These are phyloP conservation scores for Trachythela sp. DNA, from an alignment of 64 coral and sea anemone genomes.

Conservation along the genomic window DNA sequence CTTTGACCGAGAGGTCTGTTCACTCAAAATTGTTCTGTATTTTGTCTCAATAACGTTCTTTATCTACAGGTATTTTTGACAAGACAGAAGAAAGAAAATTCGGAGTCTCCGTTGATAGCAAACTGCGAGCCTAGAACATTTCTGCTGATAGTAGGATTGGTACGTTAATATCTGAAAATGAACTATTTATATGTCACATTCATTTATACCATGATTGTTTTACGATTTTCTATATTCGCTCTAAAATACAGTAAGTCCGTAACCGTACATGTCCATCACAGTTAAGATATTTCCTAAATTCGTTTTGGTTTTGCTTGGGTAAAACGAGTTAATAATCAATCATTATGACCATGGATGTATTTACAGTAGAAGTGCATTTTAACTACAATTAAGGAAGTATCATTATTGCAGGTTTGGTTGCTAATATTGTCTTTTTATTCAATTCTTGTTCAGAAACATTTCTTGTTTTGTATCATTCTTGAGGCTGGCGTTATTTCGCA, in stretches of 20 bases:
- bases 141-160: conserved; percentile 65
- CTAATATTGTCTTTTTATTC: neutral
- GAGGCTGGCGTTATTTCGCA: conserved; percentile 74
- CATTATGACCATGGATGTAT: too few relatives aligned
- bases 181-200: neutral
- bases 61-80: conserved; percentile 57
- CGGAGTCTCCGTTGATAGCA: conserved; percentile 23
- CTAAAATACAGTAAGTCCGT: too few relatives aligned
- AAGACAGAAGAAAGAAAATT: conserved; percentile 29
- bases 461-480: conserved; percentile 80
- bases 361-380: too few relatives aligned
- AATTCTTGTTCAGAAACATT: conserved; percentile 72
- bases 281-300: too few relatives aligned
- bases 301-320: too few relatives aligned
- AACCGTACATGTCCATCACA: too few relatives aligned
- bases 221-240: too few relatives aligned
- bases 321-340: too few relatives aligned
- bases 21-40: neutral
- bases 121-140: conserved; percentile 45
- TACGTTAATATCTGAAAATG: neutral
- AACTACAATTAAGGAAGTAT: too few relatives aligned
- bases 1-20: neutral
- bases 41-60: neutral
- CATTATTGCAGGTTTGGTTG: too few relatives aligned
- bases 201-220: neutral